phyloP scores from a whole-genome alignment of 2,113 vertebrate species.

The Pteruthius melanotis region DNA sequence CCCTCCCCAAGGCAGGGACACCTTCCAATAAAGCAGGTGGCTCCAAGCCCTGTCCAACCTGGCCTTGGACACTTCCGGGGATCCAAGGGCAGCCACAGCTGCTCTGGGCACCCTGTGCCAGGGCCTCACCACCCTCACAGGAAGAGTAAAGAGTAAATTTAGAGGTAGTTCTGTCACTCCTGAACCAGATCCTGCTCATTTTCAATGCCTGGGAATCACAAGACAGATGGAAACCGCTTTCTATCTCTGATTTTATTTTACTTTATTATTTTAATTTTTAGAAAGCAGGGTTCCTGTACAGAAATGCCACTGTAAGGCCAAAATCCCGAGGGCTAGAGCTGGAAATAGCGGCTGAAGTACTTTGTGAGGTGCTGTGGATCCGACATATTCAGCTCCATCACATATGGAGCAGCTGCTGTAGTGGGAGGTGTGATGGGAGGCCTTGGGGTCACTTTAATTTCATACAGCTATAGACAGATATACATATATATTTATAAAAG shows the following conservation, averaged over 20 bases:
- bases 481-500: not conserved
- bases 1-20: not conserved
- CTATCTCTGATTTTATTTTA: not conserved
- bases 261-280: not conserved
- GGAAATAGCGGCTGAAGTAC: not conserved
- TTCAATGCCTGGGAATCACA: not conserved
- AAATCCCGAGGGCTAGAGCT: not conserved
- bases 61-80: not conserved
- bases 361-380: not conserved
- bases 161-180: not conserved
- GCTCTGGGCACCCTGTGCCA: not conserved
- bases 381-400: rapidly evolving
- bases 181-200: not conserved
- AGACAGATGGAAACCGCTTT: not conserved
- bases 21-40: rapidly evolving
- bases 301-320: not conserved
- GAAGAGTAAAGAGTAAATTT: not conserved
- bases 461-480: not conserved
- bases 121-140: not conserved
- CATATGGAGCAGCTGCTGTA: not conserved
- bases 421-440: not conserved
- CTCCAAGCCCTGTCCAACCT: rapidly evolving
- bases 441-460: not conserved
- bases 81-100: not conserved
- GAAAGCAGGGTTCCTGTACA: not conserved